Base-by-base conservation (phyloP, 2,888 invertebrate genomes). In the Polydrusus cervinus region DNA sequence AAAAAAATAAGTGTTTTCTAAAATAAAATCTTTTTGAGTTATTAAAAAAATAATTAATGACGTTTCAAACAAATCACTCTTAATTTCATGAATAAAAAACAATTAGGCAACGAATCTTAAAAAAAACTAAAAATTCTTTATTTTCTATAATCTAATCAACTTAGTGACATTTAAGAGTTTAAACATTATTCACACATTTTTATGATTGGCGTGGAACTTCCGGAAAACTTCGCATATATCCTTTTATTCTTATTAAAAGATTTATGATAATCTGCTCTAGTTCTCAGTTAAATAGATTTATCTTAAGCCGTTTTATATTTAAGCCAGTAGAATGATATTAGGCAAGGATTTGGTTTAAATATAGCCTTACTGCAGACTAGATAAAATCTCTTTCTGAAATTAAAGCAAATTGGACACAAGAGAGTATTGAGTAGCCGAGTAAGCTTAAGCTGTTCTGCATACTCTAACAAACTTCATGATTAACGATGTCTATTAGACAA, bases 331-430 rank as follows among this genome's bases (percentile, higher is more conserved):
- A 47, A 47, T 47, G 47, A n/a, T n/a, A 47, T 16, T 47, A 47
- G 7, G 14, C 47, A 47, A 51, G 51, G 25, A 51, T 51, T 51
- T 51, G 51, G 51, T 51, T 51, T 51, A 51, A 51, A 51, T 51
- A 51, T 51, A n/a, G 51, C 51, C 18, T 51, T 25, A 51, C 13
- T 13, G 25, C n/a, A 11, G 18, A 14, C 49, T 18, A 49, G 49
- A 16, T 49, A 49, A 51, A 51, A 51, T 51, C 51, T 25, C 20
- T 20, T 20, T 11, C 20, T 10, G 25, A 20, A 51, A 20, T 51
- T 25, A 11, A 51, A 51, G 13, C 25, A 51, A 51, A 51, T 51
- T 51, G 51, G 20, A 51, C 20, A 51, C 51, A 6, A 51, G 51
- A 51, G 1, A 11, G 51, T 13, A 51, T 51, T 25, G 10, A 51